Conservation (phyloP, 2,797 vertebrate species). For the Rhabdophis nuchalis region DNA sequence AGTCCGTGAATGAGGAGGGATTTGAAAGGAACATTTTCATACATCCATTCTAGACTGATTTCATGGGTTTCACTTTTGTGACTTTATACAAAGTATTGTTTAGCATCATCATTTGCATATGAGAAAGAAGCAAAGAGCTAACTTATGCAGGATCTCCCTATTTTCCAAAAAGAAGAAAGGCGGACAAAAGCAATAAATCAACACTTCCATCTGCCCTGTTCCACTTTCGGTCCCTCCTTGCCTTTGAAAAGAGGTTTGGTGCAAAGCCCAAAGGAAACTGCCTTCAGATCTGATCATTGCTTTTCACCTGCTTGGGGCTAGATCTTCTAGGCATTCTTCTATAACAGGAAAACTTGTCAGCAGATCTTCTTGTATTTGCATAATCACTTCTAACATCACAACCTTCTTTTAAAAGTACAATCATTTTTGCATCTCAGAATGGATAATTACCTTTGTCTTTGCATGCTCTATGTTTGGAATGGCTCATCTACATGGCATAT, state of each 20-base stretch:
- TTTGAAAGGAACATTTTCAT: neutral
- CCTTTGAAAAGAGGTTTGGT: neutral
- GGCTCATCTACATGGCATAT: neutral
- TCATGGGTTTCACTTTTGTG: neutral
- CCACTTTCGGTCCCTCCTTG: neutral
- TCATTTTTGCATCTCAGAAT: neutral
- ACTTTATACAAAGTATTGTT: neutral
- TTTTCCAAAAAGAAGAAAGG: neutral
- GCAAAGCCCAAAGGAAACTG: neutral
- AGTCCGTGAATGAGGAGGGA: no score
- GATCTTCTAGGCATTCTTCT: neutral
- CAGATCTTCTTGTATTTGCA: neutral
- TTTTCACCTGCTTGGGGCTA: neutral
- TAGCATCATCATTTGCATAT: neutral
- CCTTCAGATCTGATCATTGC: neutral
- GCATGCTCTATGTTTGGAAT: neutral
- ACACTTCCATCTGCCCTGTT: neutral
- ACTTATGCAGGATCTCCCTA: neutral
- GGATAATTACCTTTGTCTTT: neutral
- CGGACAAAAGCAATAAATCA: neutral
- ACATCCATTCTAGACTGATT: neutral
- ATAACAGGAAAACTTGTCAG: neutral
- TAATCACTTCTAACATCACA: constrained; percentile 5
- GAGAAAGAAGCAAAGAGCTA: neutral
- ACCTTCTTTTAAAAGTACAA: neutral